phyloP scores from a whole-genome alignment of 2,113 vertebrate species.

The Microcebus griseorufus region DNA sequence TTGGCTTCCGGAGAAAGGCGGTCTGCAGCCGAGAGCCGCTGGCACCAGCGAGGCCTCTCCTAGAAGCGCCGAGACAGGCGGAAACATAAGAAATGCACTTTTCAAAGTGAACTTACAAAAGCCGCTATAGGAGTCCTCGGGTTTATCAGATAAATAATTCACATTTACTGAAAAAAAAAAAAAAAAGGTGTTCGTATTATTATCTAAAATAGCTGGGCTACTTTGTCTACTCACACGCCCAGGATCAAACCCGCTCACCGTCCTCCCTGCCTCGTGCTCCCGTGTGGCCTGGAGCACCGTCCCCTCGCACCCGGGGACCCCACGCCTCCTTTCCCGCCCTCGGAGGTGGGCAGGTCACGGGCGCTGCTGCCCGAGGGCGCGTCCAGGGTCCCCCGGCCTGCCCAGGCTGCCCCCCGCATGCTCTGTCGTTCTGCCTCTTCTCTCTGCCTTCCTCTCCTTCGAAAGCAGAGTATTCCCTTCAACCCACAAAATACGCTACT shows the following conservation, averaged over 20 bases:
- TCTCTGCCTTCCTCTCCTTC: background rate
- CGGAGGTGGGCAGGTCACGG: background rate
- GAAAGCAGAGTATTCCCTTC: too few relatives aligned
- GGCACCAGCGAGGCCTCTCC: background rate
- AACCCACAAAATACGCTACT: background rate
- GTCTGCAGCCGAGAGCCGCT: rapidly evolving
- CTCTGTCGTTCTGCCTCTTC: too few relatives aligned
- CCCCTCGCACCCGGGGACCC: too few relatives aligned
- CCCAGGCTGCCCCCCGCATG: too few relatives aligned
- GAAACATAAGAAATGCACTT: background rate
- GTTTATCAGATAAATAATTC: background rate
- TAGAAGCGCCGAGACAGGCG: background rate
- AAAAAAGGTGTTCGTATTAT: background rate
- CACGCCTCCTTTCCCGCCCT: background rate
- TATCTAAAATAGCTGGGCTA: background rate
- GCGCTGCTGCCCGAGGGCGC: too few relatives aligned
- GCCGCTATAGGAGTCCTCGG: background rate
- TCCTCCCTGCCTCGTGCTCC: too few relatives aligned
- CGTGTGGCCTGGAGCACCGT: too few relatives aligned
- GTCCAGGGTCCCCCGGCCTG: too few relatives aligned
- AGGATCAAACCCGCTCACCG: too few relatives aligned
- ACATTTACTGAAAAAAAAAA: background rate
- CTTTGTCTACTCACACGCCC: background rate
- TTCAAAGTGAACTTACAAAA: background rate
- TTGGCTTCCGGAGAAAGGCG: background rate